Percentiles rank a stretch among this genome's conserved stretches.
These are phyloP conservation scores for Avahi laniger DNA, from an alignment of 2,797 vertebrate genomes.

Conservation along the genomic window DNA sequence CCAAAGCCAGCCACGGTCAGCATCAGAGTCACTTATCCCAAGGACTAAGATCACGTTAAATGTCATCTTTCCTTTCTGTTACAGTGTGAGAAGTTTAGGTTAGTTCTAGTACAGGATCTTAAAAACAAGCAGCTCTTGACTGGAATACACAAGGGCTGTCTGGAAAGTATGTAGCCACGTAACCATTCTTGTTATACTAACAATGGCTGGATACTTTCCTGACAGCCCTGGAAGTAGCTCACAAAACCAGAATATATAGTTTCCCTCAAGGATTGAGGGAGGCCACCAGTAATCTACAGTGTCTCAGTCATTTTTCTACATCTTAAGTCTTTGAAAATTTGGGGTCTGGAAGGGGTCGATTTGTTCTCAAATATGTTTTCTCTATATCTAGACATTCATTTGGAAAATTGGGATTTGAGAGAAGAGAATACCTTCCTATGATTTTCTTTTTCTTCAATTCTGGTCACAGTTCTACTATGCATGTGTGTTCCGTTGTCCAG, in stretches of 20 bases:
- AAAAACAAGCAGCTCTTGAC: not conserved
- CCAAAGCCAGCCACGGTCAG: not conserved
- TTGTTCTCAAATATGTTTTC: not conserved
- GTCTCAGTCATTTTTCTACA: not conserved
- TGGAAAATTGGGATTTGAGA: not conserved
- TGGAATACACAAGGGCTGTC: not conserved
- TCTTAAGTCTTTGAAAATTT: not conserved
- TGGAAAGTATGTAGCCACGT: too few relatives aligned
- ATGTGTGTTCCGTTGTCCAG: not conserved
- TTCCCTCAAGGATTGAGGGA: not conserved
- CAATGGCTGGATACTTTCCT: too few relatives aligned
- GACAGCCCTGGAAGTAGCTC: not conserved
- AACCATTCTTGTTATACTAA: too few relatives aligned
- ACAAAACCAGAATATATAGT: not conserved
- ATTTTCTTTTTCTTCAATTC: slow-evolving; percentile 18
- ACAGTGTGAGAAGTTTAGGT: slow-evolving; percentile 2
- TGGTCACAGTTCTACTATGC: not conserved
- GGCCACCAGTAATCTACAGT: not conserved
- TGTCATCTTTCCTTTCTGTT: not conserved
- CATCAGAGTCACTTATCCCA: not conserved
- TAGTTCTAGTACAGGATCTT: slow-evolving; percentile 24
- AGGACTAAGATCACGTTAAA: slow-evolving; percentile 48
- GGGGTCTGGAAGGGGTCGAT: not conserved
- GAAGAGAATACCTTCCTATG: not conserved
- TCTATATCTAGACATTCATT: not conserved